phyloP scores from a whole-genome alignment of 2,888 invertebrate genomes.

The Campoletis raptor region DNA sequence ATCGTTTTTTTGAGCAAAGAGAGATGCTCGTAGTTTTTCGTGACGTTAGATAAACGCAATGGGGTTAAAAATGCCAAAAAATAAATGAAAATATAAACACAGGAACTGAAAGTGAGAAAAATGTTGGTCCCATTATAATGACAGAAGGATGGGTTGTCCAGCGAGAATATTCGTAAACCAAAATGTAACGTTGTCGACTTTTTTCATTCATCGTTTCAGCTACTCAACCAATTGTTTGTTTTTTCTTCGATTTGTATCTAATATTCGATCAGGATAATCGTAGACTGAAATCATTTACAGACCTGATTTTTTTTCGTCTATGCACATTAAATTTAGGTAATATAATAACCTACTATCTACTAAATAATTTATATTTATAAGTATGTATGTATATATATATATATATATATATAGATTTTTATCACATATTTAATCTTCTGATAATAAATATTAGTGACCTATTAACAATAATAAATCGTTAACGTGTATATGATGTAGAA shows the following conservation, averaged over 20 bases:
- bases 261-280: constrained; percentile 58
- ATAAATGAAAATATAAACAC: neutral
- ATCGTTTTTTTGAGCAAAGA: neutral
- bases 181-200: constrained; percentile 61
- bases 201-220: constrained; percentile 62
- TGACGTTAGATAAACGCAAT: neutral
- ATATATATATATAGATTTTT: constrained; percentile 67
- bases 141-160: constrained; percentile 76
- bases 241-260: constrained; percentile 34
- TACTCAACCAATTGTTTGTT: constrained; percentile 52
- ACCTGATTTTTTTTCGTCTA: constrained; percentile 64
- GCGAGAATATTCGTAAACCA: constrained; percentile 75
- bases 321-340: constrained; percentile 74
- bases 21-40: neutral
- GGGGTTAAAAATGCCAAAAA: neutral
- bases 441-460: constrained; percentile 79
- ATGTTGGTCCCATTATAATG: constrained; percentile 82
- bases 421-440: constrained; percentile 81
- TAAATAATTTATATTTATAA: constrained; percentile 77
- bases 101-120: constrained; percentile 61
- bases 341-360: constrained; percentile 75
- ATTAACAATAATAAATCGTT: constrained; percentile 80
- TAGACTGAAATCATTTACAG: constrained; percentile 60
- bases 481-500: constrained; percentile 74
- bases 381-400: constrained; percentile 64